Base-by-base conservation (phyloP, 2,113 vertebrate genomes). In the Noturus placidus region DNA sequence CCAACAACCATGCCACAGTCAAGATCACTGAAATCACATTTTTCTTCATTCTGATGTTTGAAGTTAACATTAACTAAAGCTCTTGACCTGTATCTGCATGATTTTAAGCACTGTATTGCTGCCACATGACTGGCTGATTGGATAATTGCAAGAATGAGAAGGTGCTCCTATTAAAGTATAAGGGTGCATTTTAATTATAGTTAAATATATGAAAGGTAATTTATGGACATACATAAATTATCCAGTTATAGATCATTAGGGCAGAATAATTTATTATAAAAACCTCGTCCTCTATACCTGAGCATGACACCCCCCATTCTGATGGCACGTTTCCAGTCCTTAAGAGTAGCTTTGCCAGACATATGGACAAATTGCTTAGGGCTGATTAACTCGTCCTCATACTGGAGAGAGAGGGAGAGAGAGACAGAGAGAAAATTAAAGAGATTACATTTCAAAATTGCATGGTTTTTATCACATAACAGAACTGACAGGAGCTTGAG, bases 261-360 rank as follows among this genome's bases (percentile, higher is more conserved):
- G 19, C 30, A 19, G 33, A 61, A 74, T 57, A 5, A 50, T 78
- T 17, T 17, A 5, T 52, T 79, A 33, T 20, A 22, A 56, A 80
- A 33, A 33, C 8, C 19, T 80, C 8, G 14, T 57, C n/a, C 3
- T n/a, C 6, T 67, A 94, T 94, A 99, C 98, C 98, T 97, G 85
- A 99, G 95, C 98, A 99, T 99, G 93, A 99, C 96, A 87, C 98
- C 98, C 27, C 97, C 97, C 35, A 99, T 96, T 91, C 98, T 96
- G 93, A 99, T 99, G 89, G 98, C 98, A 94, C 98, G 95, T 92
- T 99, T 99, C 98, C 98, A 99, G 91, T 99, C 98, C 90, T 99
- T 99, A 83, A 99, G 92, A 5, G 98, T 99, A 83, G 98, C 98
- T 92, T 99, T 99, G 85, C 98, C 98, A 90, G 98, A 98, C 91